These are phyloP conservation scores for Apeira syringaria DNA, from an alignment of 2,888 invertebrate species.

Conservation along the genomic window DNA sequence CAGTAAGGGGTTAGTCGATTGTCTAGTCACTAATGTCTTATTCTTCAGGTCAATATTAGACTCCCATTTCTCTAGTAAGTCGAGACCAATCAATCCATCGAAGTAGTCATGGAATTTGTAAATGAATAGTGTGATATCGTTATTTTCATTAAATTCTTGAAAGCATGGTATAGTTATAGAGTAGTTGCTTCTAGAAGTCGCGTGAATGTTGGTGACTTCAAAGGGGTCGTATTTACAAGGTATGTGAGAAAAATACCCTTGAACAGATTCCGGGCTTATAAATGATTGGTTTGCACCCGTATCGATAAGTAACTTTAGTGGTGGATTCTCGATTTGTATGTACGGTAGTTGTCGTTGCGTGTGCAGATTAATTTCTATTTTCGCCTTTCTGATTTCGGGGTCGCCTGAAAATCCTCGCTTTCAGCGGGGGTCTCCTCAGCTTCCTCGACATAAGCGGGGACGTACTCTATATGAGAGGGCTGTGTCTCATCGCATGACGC, in stretches of 20 bases:
- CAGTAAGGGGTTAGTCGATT: no score
- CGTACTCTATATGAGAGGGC: no score
- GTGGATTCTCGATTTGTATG: constrained; percentile 30
- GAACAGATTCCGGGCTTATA: constrained; percentile 29
- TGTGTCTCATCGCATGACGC: not conserved
- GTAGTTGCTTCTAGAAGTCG: constrained; percentile 27
- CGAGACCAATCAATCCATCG: constrained; percentile 35
- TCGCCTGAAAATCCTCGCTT: constrained; percentile 28
- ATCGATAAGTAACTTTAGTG: constrained; percentile 33
- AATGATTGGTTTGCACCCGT: constrained; percentile 35
- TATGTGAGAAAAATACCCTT: constrained; percentile 16
- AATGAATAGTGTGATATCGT: constrained; percentile 27
- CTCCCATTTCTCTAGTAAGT: constrained; percentile 32
- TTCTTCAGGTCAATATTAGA: constrained; percentile 29
- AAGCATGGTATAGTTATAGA: constrained; percentile 35
- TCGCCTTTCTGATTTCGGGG: constrained; percentile 11
- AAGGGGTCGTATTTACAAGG: constrained; percentile 31
- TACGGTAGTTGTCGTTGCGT: constrained; percentile 28
- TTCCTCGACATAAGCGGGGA: no score
- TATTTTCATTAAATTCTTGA: constrained; percentile 20
- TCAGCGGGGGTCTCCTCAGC: no score
- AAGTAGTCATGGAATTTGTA: constrained; percentile 39
- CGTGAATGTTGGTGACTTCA: constrained; percentile 35
- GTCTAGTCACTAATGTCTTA: no score
- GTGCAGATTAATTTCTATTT: constrained; percentile 32